phyloP scores from a whole-genome alignment of 2,888 invertebrate genomes.

The Erebia aethiops region DNA sequence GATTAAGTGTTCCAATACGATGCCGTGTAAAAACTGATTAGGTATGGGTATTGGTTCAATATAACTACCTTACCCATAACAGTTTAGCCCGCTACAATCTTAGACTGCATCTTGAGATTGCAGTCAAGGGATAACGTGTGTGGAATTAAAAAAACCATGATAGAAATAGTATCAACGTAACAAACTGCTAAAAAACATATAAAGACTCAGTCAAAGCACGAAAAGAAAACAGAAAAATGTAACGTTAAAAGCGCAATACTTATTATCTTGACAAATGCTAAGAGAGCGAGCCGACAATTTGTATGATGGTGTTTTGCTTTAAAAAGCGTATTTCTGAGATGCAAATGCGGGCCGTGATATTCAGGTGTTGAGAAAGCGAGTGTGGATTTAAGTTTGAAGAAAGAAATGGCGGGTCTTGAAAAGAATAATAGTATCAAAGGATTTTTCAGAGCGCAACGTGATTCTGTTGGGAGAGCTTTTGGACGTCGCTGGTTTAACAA shows the following conservation, averaged over 20 bases:
- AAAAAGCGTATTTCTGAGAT: slow-evolving; percentile 63
- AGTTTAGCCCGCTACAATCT: too few relatives aligned
- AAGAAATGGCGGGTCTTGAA: slow-evolving; percentile 26
- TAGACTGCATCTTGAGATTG: too few relatives aligned
- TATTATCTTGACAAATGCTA: slow-evolving; percentile 24
- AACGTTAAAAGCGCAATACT: slow-evolving; percentile 17
- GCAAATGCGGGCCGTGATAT: slow-evolving; percentile 68
- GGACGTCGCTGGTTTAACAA: slow-evolving; percentile 9
- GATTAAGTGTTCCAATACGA: too few relatives aligned
- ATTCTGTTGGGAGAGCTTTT: slow-evolving; percentile 29
- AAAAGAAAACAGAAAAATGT: not conserved
- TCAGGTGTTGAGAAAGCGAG: slow-evolving; percentile 39
- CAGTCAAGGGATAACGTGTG: too few relatives aligned
- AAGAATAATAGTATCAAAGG: slow-evolving; percentile 40
- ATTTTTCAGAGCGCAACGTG: slow-evolving; percentile 33
- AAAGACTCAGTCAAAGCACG: not conserved
- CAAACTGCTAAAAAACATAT: not conserved
- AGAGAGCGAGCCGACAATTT: slow-evolving; percentile 20
- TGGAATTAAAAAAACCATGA: too few relatives aligned
- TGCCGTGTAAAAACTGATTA: too few relatives aligned
- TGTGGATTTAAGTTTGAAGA: slow-evolving; percentile 29
- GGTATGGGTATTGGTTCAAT: too few relatives aligned
- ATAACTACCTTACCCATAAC: too few relatives aligned
- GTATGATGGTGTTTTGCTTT: slow-evolving; percentile 31
- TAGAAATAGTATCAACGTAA: too few relatives aligned